Base-by-base conservation (phyloP, 2,888 invertebrate genomes). In the Apodemia hepburni region DNA sequence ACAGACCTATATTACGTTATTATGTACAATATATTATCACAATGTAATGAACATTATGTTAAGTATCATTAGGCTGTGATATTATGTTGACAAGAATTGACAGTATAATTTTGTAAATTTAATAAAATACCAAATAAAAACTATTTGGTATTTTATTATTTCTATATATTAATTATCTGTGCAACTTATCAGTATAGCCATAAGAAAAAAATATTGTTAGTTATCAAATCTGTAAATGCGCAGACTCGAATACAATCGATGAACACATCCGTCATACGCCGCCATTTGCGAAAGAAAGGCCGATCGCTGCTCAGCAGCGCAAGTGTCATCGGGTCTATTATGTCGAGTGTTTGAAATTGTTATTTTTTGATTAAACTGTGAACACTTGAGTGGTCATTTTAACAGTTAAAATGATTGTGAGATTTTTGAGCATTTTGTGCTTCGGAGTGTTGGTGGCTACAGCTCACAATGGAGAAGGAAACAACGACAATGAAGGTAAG, bases 231-330 rank as follows among this genome's bases (percentile, higher is more conserved):
- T 73, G 77, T 76, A 78, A 88, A 86, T 76, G 79, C 76, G 70
- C 79, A 75, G 71, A 72, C 77, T 76, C 76, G 78, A 80, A 76
- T 77, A 80, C 82, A 92, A 92, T 92, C 92, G 92, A 92, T 92
- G 92, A 92, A 81, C 81, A 84, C 79, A 89, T 89, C 89, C 90
- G 92, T 90, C 92, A 88, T 84, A 79, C 87, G 87, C 87, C 91
- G 91, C 92, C 92, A 92, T 92, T 89, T 91, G 91, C 92, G 89
- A 87, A 76, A 76, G 78, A 75, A 84, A 81, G 84, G 83, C 78
- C 78, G 87, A 85, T 83, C 82, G 87, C 81, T 81, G 82, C 80
- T 82, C 73, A 73, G 82, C 79, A 79, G 87, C 86, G 88, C 84
- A 80, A 84, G 85, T 87, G 89, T 84, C 81, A 81, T 81, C 78